Evolutionary conservation across 64 coral and sea anemone species (phyloP), one percentile per base, ranked within the genome.

Genomic region (Pachyseris speciosa): DNA sequence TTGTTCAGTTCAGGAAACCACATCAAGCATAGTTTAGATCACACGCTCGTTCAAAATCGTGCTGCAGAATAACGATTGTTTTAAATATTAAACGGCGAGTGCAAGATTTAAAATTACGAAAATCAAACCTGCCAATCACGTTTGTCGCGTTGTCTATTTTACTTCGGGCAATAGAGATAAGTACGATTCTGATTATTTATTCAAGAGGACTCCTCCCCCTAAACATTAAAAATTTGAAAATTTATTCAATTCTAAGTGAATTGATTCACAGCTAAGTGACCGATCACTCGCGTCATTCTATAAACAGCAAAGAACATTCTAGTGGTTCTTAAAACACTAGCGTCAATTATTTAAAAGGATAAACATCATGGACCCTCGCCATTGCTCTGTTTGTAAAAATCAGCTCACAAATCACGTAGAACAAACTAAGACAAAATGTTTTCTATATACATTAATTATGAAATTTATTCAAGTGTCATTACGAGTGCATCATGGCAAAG

Each of bases 71-170:
- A 24, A 13, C 20, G 3, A 75, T 29, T 27, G 10, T 50, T 30
- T 77, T 77, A 33, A 77, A 77, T 77, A 77, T 71, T 77, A 32
- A 52, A 52, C 44, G 28, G 44, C 16, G 26, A 7, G 38, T 48
- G 40, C 43, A 48, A 28, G 9, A 65, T 68, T 36, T 11, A 20
- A 71, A 38, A 5, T n/a, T 39, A 53, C 8, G 45, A 29, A 77
- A 77, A 77, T 33, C 24, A 0, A 49, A 77, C 53, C 44, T 77
- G 74, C 74, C 45, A 77, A 77, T 77, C 74, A 77, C 20, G 2
- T 31, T 31, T 20, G 12, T 32, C 9, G 44, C 4, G 8, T 28
- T 77, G 26, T 30, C 44, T 52, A 55, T 77, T 77, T 31, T 30
- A 52, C 72, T 22, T 50, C 42, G 13, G 72, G 72, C 72, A 75